Evolutionary conservation across 2,888 invertebrate species (phyloP), one percentile per base, ranked within the genome.

Genomic region (Dryobota labecula): DNA sequence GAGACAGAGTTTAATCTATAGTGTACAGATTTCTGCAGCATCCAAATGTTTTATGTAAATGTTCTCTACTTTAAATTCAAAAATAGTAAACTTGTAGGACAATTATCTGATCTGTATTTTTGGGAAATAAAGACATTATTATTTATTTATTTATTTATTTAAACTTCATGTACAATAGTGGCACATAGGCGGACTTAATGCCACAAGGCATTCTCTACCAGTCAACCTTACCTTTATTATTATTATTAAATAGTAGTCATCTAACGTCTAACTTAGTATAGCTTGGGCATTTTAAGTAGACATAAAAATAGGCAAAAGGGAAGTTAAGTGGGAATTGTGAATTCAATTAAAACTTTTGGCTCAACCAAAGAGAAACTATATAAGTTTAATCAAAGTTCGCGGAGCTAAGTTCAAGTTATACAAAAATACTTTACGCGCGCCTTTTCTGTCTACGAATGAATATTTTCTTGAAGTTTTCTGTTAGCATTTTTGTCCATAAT

Each of bases 341-440:
- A 83, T 81, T 80, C 69, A 80, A 83, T 84, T 84, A 85, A 81
- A 85, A 85, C 75, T 86, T 85, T 61, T 4, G 0, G 38, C 51
- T 33, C 18, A 70, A 79, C 74, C 73, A 63, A 70, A 73, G 62
- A 67, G 60, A 63, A 83, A 82, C 84, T 79, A 68, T 65, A 68
- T 38, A 82, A 80, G 71, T 85, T 82, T 82, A 78, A 82, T 83
- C 65, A 75, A 76, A 83, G 30, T 76, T 80, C 38, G 24, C 63
- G 76, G 24, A 70, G 67, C 41, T 43, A 61, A 75, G 63, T 78
- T 75, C 4, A 67, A 61, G 27, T 70, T 65, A 47, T 43, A 47
- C 43, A 70, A 70, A 85, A 76, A 74, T 70, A 72, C 58, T 75
- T 73, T 30, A 73, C 63, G 62, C 54, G 67, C 56, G 67, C 56